phyloP scores from a whole-genome alignment of 2,888 invertebrate species.

The Nezara viridula region DNA sequence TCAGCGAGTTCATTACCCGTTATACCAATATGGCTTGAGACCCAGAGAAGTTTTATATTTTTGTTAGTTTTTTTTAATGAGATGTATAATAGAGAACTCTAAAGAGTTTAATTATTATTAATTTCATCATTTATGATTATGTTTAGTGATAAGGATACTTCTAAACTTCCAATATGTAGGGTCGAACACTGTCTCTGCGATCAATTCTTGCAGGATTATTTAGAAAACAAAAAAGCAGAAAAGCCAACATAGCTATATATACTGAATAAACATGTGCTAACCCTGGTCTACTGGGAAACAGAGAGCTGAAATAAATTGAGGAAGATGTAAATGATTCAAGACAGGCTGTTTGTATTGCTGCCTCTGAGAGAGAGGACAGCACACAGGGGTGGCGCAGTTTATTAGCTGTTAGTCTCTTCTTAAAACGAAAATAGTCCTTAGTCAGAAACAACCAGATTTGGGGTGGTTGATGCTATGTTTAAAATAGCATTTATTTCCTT shows the following conservation, averaged over 20 bases:
- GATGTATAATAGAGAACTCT: no score
- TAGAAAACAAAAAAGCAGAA: not conserved
- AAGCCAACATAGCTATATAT: not conserved
- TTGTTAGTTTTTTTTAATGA: no score
- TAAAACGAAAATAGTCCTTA: slow-evolving; percentile 37
- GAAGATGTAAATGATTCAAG: slow-evolving; percentile 13
- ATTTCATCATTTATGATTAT: no score
- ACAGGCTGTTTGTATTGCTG: slow-evolving; percentile 37
- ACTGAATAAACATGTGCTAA: not conserved
- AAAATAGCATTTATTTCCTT: slow-evolving; percentile 33
- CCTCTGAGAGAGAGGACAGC: not conserved
- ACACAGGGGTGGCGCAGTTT: not conserved
- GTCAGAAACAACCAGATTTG: not conserved
- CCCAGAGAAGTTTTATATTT: no score
- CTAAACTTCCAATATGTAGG: no score
- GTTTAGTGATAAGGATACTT: no score
- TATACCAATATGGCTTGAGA: no score
- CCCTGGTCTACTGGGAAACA: not conserved
- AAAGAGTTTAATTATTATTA: no score
- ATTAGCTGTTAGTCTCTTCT: slow-evolving; percentile 7
- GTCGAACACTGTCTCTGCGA: no score
- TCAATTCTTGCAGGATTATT: not conserved
- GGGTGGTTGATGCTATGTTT: not conserved
- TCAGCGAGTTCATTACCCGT: no score
- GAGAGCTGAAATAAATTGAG: slow-evolving; percentile 8